Evolutionary conservation across 1,140 invertebrate genomes (phyloP).

Genomic region (Adoxophyes honmai): DNA sequence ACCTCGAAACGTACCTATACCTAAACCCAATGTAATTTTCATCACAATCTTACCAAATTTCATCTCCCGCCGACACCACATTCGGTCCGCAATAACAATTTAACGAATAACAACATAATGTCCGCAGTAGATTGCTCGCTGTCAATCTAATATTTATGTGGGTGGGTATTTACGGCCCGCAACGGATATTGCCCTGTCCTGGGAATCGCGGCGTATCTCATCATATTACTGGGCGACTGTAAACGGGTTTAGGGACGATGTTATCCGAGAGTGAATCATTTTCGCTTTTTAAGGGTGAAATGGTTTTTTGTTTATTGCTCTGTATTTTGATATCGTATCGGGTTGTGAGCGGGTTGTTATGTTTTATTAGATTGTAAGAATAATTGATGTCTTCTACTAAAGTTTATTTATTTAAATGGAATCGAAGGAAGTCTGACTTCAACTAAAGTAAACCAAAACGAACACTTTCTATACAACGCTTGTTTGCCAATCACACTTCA

Average conservation of each 20-base stretch:
- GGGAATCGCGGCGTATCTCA: slow-evolving; percentile 42
- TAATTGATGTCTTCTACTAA: too few relatives aligned
- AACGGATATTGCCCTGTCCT: slow-evolving; percentile 45
- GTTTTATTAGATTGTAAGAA: too few relatives aligned
- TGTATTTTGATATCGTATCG: too few relatives aligned
- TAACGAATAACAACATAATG: slow-evolving; percentile 32
- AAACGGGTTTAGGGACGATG: slow-evolving; percentile 32
- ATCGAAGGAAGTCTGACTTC: too few relatives aligned
- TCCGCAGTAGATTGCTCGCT: slow-evolving; percentile 42
- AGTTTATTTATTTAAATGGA: too few relatives aligned
- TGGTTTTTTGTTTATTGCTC: too few relatives aligned
- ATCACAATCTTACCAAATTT: slow-evolving; percentile 12
- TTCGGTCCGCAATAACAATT: slow-evolving; percentile 38
- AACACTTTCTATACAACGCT: too few relatives aligned
- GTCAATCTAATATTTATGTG: slow-evolving; percentile 54
- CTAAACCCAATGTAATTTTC: slow-evolving; percentile 2
- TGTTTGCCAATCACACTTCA: too few relatives aligned
- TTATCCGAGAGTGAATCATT: slow-evolving; percentile 19
- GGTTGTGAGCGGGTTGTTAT: too few relatives aligned
- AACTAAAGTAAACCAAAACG: too few relatives aligned
- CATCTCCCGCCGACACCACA: slow-evolving; percentile 1
- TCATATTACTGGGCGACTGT: slow-evolving; percentile 36
- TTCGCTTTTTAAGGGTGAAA: slow-evolving; percentile 8
- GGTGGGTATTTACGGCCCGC: slow-evolving; percentile 38
- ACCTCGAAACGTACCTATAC: too few relatives aligned